Conservation (phyloP, 2,797 vertebrate species). For the Diceros bicornis region DNA sequence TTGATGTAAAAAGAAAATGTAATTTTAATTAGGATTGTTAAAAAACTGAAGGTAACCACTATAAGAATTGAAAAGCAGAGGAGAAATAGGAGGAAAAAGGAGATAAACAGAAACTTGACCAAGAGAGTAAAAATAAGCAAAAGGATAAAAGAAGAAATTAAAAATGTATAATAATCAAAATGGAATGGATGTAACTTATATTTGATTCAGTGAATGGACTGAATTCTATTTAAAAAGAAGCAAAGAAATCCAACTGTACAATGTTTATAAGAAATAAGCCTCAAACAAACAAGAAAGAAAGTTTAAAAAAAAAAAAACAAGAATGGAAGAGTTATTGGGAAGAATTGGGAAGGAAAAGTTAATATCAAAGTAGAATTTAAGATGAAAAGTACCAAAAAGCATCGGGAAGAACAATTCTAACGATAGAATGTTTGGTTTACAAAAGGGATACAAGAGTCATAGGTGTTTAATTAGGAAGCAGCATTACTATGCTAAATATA, state of each 20-base stretch:
- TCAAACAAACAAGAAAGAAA: not conserved
- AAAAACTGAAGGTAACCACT: not conserved
- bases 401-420: not conserved
- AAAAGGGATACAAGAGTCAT: not conserved
- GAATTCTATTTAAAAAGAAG: not conserved
- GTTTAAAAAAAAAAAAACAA: not conserved
- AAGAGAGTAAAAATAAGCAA: not conserved
- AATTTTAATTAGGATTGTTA: not conserved
- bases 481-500: not conserved
- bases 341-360: not conserved
- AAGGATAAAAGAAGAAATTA: not conserved
- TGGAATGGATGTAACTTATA: not conserved
- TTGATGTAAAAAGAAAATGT: not conserved
- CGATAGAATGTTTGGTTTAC: not conserved
- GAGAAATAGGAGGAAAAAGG: too few relatives aligned
- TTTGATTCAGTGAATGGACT: not conserved
- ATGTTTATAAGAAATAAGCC: not conserved
- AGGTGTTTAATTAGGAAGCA: not conserved
- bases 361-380: not conserved
- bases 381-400: not conserved
- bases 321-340: not conserved
- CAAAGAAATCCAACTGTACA: not conserved
- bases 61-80: not conserved
- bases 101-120: not conserved
- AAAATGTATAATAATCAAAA: not conserved